Evolutionary conservation across 2,888 invertebrate species (phyloP), one percentile per base, ranked within the genome.

Genomic region (Actias luna): DNA sequence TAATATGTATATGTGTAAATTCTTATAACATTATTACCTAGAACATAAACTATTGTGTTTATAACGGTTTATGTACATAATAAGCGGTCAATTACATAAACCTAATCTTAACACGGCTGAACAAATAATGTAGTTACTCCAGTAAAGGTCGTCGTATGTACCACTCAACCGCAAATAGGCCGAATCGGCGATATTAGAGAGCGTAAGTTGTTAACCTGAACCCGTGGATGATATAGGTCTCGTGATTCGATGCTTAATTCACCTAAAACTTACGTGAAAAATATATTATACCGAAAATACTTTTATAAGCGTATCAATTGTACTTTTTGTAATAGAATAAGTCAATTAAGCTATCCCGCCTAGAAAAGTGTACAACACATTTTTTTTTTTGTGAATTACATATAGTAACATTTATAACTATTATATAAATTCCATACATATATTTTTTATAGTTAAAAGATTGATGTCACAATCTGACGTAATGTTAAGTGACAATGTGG

Each of bases 1-100:
- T n/a, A n/a, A n/a, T n/a, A n/a, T n/a, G n/a, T n/a, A n/a, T n/a
- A n/a, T n/a, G n/a, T n/a, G n/a, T n/a, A n/a, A n/a, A n/a, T n/a
- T n/a, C n/a, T n/a, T n/a, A n/a, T n/a, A n/a, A n/a, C n/a, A n/a
- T n/a, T n/a, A n/a, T 7, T 2, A 33, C 33, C 33, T 33, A 33
- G 7, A 5, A 33, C 12, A 33, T 12, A 33, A 33, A 10, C 12
- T 33, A 33, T 42, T 42, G 42, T 42, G 12, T 22, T 8, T 46
- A 18, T 27, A 29, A 55, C 18, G 27, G 1, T 55, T 29, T 10
- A 55, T 55, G 69, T 64, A 68, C 57, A 61, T 69, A 68, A 71
- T 73, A 73, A 67, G 33, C 62, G 65, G 70, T 70, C 70, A 73
- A 76, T 77, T 77, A 73, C 65, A 65, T 60, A 50, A 52, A 58